phyloP scores from a whole-genome alignment of 2,888 invertebrate species.

The Drosophila borborema region DNA sequence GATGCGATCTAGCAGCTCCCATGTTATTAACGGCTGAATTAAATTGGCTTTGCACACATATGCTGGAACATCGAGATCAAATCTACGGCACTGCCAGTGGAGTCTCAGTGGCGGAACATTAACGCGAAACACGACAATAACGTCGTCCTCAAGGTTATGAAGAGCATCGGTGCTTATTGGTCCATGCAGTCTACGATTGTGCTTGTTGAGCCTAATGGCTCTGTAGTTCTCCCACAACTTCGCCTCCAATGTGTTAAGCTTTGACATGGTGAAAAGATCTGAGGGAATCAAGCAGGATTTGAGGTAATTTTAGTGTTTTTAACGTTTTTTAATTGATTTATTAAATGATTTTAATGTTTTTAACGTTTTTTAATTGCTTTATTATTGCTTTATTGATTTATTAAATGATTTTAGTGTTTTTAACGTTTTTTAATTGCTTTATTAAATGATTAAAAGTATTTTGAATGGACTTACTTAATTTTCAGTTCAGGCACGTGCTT shows the following conservation, averaged over 20 bases:
- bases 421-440: too few relatives aligned
- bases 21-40: slow-evolving; percentile 26
- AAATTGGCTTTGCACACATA: slow-evolving; percentile 15
- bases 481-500: not conserved
- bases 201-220: not conserved
- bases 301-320: too few relatives aligned
- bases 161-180: not conserved
- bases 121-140: slow-evolving; percentile 15
- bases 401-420: too few relatives aligned
- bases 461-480: not conserved
- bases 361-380: too few relatives aligned
- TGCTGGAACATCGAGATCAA: slow-evolving; percentile 19
- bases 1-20: slow-evolving; percentile 27
- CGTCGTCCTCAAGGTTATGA: slow-evolving; percentile 12
- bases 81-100: slow-evolving; percentile 21
- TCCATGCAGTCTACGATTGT: too few relatives aligned
- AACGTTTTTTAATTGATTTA: too few relatives aligned
- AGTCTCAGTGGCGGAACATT: not conserved
- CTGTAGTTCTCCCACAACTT: slow-evolving; percentile 20
- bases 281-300: slow-evolving; percentile 2
- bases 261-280: slow-evolving; percentile 16
- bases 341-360: too few relatives aligned
- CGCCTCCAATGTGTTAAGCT: not conserved
- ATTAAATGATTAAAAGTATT: not conserved
- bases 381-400: too few relatives aligned